A percentile compares a stretch with the other conserved stretches of the same genome.
Evolutionary conservation across 2,113 vertebrate genomes (phyloP).

Genomic region (Takifugu flavidus): DNA sequence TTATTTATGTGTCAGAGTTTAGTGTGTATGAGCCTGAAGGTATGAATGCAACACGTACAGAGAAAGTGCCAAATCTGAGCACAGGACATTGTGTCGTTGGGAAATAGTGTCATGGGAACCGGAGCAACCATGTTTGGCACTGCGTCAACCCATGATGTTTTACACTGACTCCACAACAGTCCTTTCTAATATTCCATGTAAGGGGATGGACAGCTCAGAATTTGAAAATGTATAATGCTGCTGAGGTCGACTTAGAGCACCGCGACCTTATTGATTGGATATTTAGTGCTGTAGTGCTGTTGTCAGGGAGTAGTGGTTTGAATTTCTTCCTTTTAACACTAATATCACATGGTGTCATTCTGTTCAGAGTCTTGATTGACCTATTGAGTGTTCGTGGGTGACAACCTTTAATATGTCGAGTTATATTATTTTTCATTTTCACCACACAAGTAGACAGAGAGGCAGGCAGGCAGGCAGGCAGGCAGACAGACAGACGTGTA

Average conservation of each 20-base stretch:
- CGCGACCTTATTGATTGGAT: constrained; percentile 16
- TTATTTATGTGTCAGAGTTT: constrained; percentile 3
- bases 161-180: constrained; percentile 47
- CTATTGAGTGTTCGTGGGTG: neutral
- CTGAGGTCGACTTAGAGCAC: constrained; percentile 52
- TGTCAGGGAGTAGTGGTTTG: neutral
- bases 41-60: constrained; percentile 17
- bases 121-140: constrained; percentile 16
- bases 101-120: constrained; percentile 51
- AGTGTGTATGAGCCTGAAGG: constrained; percentile 1
- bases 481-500: no score
- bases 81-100: constrained; percentile 18
- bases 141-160: constrained; percentile 44
- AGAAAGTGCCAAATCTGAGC: neutral
- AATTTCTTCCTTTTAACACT: neutral
- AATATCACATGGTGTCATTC: neutral
- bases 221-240: constrained; percentile 24
- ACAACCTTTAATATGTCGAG: neutral
- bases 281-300: neutral
- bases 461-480: neutral
- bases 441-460: neutral
- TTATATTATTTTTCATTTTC: neutral
- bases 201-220: constrained; percentile 17
- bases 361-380: neutral
- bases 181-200: constrained; percentile 14